phyloP scores from a whole-genome alignment of 2,113 vertebrate species.

The Rattus rattus region DNA sequence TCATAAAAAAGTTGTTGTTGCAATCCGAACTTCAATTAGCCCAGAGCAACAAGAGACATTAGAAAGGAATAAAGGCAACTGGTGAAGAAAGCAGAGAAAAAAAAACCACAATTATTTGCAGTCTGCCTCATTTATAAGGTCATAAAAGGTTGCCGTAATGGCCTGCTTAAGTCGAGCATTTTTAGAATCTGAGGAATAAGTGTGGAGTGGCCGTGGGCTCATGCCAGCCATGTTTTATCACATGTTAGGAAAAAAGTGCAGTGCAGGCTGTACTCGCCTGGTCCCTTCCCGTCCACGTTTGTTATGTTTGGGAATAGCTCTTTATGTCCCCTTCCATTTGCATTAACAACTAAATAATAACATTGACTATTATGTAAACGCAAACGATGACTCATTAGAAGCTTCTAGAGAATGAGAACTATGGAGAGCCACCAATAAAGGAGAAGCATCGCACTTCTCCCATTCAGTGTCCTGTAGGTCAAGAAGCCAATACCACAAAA shows the following conservation, averaged over 20 bases:
- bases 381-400: not conserved
- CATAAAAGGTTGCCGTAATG: conserved; percentile 28
- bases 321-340: not conserved
- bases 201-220: not conserved
- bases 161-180: conserved; percentile 18
- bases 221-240: not conserved
- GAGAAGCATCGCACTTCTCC: not conserved
- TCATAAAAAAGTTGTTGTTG: conserved; percentile 60
- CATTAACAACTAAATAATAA: not conserved
- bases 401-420: not conserved
- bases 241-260: not conserved
- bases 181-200: conserved; percentile 31
- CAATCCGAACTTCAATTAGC: conserved; percentile 65
- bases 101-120: conserved; percentile 63
- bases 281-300: not conserved
- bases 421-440: not conserved
- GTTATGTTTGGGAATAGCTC: not conserved
- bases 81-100: conserved; percentile 58
- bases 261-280: not conserved
- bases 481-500: not conserved
- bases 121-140: conserved; percentile 41
- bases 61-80: conserved; percentile 65
- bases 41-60: conserved; percentile 61
- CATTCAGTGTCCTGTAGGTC: not conserved
- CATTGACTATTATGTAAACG: not conserved